Percentiles rank a stretch among this genome's conserved stretches.
Evolutionary conservation across 2,888 invertebrate species (phyloP).

Genomic region (Ennomos erosarius): DNA sequence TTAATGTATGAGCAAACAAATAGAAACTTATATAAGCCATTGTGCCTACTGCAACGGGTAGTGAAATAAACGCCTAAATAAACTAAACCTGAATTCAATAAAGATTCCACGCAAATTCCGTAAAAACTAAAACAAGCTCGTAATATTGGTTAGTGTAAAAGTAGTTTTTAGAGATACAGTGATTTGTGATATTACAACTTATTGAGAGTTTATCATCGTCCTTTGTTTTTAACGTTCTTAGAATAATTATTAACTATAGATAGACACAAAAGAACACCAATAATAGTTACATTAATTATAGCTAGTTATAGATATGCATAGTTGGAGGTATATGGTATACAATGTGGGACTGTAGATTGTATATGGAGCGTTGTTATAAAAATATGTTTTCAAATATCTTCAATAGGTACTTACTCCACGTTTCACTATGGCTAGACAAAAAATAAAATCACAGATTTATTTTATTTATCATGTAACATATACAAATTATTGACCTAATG

Average conservation of each 20-base stretch:
- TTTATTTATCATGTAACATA: too few species aligned
- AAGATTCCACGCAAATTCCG: constrained; percentile 1
- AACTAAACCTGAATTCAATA: constrained; percentile 7
- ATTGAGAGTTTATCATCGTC: constrained; percentile 76
- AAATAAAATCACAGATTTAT: too few species aligned
- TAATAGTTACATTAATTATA: constrained; percentile 64
- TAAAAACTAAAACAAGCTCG: not conserved
- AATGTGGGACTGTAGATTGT: constrained; percentile 7
- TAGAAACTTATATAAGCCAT: constrained; percentile 53
- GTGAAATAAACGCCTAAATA: constrained; percentile 37
- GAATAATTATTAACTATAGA: constrained; percentile 71
- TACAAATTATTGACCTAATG: too few species aligned
- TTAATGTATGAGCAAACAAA: constrained; percentile 14
- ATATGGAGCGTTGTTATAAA: not conserved
- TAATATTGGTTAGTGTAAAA: constrained; percentile 63
- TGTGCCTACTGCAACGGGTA: constrained; percentile 70
- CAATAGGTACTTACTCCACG: too few species aligned
- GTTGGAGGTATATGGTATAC: constrained; percentile 24
- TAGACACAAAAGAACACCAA: constrained; percentile 82
- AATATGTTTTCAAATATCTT: too few species aligned
- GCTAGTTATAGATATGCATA: constrained; percentile 45
- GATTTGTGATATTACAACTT: constrained; percentile 84
- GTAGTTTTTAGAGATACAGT: constrained; percentile 75
- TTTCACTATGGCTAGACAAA: too few species aligned
- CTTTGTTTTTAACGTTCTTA: constrained; percentile 74